Evolutionary conservation across 2,888 invertebrate species (phyloP), one percentile per base, ranked within the genome.

Genomic region (Scaeva pyrastri): DNA sequence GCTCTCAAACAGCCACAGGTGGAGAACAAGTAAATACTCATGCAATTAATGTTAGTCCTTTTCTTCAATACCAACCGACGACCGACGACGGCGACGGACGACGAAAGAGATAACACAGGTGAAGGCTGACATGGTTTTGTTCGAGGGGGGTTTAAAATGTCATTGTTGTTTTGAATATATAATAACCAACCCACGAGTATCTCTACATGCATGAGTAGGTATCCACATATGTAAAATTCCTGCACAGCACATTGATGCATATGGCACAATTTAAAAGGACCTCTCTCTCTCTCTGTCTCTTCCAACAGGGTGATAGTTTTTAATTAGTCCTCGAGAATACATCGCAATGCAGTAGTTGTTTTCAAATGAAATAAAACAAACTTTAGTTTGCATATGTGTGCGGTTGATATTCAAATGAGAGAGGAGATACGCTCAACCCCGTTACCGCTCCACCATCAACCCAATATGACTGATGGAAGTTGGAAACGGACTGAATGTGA

Each of bases 281-380:
- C 50, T 62, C 43, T 31, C 31, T 31, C 6, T 31, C 31, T 31
- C 31, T 31, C 6, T 31, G 6, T 31, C 31, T 31, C 6, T 48
- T 43, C 50, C 66, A 58, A 36, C 43, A 36, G 45, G 68, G 72
- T 77, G 81, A 62, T 85, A 81, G 85, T 73, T 85, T 85, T 85
- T 85, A 85, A 85, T 85, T 85, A 80, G 85, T 76, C 62, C 76
- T 56, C 76, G 12, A 76, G 72, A 80, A 75, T 68, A 41, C 58
- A 81, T 73, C 85, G 76, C 81, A 85, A 81, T 85, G 85, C 81
- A 81, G 85, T 80, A 81, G 85, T 80, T 81, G 62, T 58, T 85
- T 76, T 45, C 48, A 68, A 81, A 73, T 85, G 48, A 73, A 80
- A 85, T 81, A 56, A 81, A 85, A 85, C 76, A 19, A 52, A 52